A percentile compares a stretch with the other conserved stretches of the same genome.
Evolutionary conservation across 2,888 invertebrate genomes (phyloP).

Genomic region (Eristalis intricaria): DNA sequence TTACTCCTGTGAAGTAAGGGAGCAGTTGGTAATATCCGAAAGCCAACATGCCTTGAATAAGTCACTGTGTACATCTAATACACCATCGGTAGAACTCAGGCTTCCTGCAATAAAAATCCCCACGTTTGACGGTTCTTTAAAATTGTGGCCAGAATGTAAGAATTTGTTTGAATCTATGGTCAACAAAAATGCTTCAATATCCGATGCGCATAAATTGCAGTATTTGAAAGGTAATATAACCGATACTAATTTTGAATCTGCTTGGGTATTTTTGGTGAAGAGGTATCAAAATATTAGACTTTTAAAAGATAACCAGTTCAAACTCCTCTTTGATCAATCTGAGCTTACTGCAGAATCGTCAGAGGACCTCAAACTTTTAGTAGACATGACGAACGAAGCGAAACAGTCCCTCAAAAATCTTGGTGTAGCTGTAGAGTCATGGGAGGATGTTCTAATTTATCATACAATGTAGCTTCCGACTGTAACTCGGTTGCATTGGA

Average conservation of each 20-base stretch:
- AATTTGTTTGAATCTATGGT: conserved; percentile 4
- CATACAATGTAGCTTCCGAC: conserved; percentile 20
- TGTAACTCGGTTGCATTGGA: conserved; percentile 16
- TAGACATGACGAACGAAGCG: conserved; percentile 18
- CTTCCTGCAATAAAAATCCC: conserved; percentile 4
- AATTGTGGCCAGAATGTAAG: background rate
- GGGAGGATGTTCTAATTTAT: conserved; percentile 41
- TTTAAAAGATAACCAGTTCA: background rate
- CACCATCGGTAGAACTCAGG: background rate
- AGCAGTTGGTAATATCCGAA: too few species aligned
- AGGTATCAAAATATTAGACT: background rate
- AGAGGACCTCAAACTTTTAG: background rate
- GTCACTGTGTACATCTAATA: too few species aligned
- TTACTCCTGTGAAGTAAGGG: too few species aligned
- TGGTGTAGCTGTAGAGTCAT: conserved; percentile 27
- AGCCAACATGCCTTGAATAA: too few species aligned
- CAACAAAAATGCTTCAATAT: conserved; percentile 1
- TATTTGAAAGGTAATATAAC: conserved; percentile 4
- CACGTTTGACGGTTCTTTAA: background rate
- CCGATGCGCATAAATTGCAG: conserved; percentile 1
- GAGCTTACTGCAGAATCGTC: conserved; percentile 9
- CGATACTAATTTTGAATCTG: background rate
- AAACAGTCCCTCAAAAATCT: conserved; percentile 19
- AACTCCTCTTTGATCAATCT: too few species aligned
- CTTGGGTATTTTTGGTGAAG: background rate